Conservation (phyloP, 2,797 vertebrate species). For the Enteromius argenteus region DNA sequence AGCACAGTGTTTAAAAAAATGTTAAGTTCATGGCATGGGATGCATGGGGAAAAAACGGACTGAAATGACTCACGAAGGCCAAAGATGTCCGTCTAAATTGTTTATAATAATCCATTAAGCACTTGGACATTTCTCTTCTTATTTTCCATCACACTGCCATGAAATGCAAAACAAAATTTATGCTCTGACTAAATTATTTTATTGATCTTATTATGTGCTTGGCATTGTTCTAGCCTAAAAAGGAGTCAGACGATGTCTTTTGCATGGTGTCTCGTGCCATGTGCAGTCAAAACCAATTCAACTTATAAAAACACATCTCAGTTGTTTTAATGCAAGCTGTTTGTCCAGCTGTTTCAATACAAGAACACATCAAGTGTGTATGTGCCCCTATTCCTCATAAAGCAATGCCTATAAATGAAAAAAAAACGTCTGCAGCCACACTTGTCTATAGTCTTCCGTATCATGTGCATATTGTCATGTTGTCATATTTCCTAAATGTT, state of each 20-base stretch:
- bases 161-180: not conserved
- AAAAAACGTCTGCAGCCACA: constrained; percentile 17
- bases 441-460: constrained; percentile 29
- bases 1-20: not conserved
- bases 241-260: not conserved
- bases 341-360: constrained; percentile 1
- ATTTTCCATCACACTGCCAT: not conserved
- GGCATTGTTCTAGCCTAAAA: not conserved
- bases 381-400: not conserved
- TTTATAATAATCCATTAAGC: not conserved
- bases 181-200: not conserved
- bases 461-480: constrained; percentile 58
- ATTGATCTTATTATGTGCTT: not conserved
- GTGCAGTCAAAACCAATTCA: not conserved
- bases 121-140: not conserved
- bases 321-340: not conserved
- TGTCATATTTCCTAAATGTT: constrained; percentile 62
- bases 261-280: not conserved
- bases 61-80: too few relatives aligned
- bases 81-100: not conserved
- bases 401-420: not conserved
- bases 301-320: not conserved
- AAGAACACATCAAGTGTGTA: not conserved
- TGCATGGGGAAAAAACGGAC: not conserved
- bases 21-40: not conserved